Base-by-base conservation (phyloP, 2,797 vertebrate species). In the Triplophysa bombifrons region DNA sequence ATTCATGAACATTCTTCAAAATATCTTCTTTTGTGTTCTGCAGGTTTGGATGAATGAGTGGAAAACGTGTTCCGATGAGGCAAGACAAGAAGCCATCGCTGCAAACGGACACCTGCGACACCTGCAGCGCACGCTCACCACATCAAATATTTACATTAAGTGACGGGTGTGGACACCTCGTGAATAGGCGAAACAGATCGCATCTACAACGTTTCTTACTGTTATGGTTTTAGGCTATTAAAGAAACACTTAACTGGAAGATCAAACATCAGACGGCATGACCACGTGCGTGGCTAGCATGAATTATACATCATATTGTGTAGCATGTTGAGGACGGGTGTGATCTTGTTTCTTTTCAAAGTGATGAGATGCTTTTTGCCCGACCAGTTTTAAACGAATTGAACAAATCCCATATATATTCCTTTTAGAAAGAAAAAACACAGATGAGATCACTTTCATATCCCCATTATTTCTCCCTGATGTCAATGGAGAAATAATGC, bases 61-160 rank as follows among this genome's bases (percentile, higher is more conserved):
- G 89, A 87, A 84, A 72, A n/a, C 80, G 84, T 82, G 86, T 86
- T 85, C 80, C 87, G 89, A 89, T 14, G 67, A 50, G 2, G 53
- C 46, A 53, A 41, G 91, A 92, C 86, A 82, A 76, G 88, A 90
- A 89, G 86, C 91, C 88, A 89, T 91, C 87, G 64, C 51, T 83
- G 91, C 87, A 89, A 94, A 89, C 87, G 86, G 90, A 93, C 87
- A 92, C 92, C 86, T 64, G 22, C 66, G 60, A 58, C 71, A 72
- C 58, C 84, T 87, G 83, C 76, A 85, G 80, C 72, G 61, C 27
- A 88, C 89, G 86, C 86, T 83, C 85, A 78, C 80, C 85, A 76
- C 84, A 91, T 94, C 55, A 92, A 91, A 91, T 90, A 93, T 93
- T 93, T 88, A 93, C 81, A 68, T 90, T 78, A 85, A 86, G 89